These are phyloP conservation scores for Pandemis heparana DNA, from an alignment of 2,888 invertebrate genomes.

Conservation along the genomic window DNA sequence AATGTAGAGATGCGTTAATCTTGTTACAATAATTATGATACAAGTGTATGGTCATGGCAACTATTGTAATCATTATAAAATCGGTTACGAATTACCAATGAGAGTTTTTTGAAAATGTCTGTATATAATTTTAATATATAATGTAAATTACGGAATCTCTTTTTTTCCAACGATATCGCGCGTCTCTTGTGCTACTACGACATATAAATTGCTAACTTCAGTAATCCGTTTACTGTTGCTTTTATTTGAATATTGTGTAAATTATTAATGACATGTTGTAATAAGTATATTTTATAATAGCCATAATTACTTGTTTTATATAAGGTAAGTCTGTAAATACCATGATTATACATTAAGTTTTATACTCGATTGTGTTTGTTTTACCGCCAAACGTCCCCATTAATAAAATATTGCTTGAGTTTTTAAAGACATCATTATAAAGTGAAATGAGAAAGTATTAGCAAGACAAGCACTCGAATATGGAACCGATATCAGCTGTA, in stretches of 20 bases:
- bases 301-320: slow-evolving; percentile 86
- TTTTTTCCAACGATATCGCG: slow-evolving; percentile 75
- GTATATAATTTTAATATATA: slow-evolving; percentile 76
- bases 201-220: slow-evolving; percentile 75
- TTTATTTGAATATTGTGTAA: slow-evolving; percentile 81
- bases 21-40: slow-evolving; percentile 42
- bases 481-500: not conserved
- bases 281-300: slow-evolving; percentile 83
- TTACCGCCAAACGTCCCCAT: slow-evolving; percentile 53
- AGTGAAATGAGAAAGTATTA: slow-evolving; percentile 11
- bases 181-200: slow-evolving; percentile 76
- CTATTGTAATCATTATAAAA: slow-evolving; percentile 45
- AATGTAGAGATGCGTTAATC: slow-evolving; percentile 40
- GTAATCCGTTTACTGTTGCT: slow-evolving; percentile 81
- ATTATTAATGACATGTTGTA: slow-evolving; percentile 84
- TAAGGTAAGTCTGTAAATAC: slow-evolving; percentile 85
- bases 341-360: slow-evolving; percentile 86
- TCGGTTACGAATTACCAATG: slow-evolving; percentile 60
- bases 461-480: slow-evolving; percentile 4
- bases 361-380: slow-evolving; percentile 83
- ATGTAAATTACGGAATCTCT: slow-evolving; percentile 83
- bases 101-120: slow-evolving; percentile 69
- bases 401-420: not conserved
- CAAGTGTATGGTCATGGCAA: slow-evolving; percentile 48
- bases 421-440: slow-evolving; percentile 1